Evolutionary conservation across 1,140 invertebrate species (phyloP).

Genomic region (Apolygus lucorum): DNA sequence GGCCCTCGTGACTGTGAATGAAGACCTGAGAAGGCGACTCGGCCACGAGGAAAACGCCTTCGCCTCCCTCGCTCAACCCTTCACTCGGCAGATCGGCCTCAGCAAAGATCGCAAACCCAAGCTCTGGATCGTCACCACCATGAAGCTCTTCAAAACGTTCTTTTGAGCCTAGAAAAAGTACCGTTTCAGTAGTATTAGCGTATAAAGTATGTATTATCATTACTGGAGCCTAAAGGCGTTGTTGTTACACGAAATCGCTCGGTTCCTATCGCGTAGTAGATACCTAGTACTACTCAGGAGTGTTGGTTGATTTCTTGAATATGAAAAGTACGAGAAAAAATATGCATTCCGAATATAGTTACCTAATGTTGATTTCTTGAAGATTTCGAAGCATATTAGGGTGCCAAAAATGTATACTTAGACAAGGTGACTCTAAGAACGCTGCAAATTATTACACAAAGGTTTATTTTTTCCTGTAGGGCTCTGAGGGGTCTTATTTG

Average conservation of each 20-base stretch:
- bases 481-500: no score
- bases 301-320: no score
- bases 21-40: conserved; percentile 57
- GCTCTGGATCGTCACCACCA: conserved; percentile 31
- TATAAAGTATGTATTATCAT: not conserved
- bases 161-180: conserved; percentile 25
- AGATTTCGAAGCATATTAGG: no score
- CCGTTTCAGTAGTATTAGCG: not conserved
- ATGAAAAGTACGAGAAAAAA: no score
- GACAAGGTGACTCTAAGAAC: not conserved
- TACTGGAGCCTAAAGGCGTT: not conserved
- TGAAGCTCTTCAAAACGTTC: conserved; percentile 31
- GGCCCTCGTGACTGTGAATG: conserved; percentile 73
- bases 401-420: no score
- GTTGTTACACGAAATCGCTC: not conserved
- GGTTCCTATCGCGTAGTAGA: not conserved
- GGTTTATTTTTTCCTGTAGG: no score
- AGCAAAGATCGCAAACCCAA: conserved; percentile 28
- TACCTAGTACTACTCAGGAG: not conserved
- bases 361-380: no score
- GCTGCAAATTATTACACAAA: not conserved
- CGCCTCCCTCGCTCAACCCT: conserved; percentile 38
- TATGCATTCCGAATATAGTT: no score
- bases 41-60: conserved; percentile 57
- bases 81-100: conserved; percentile 25